These are phyloP conservation scores for Oceanites oceanicus DNA, from an alignment of 2,113 vertebrate species.

Conservation along the genomic window DNA sequence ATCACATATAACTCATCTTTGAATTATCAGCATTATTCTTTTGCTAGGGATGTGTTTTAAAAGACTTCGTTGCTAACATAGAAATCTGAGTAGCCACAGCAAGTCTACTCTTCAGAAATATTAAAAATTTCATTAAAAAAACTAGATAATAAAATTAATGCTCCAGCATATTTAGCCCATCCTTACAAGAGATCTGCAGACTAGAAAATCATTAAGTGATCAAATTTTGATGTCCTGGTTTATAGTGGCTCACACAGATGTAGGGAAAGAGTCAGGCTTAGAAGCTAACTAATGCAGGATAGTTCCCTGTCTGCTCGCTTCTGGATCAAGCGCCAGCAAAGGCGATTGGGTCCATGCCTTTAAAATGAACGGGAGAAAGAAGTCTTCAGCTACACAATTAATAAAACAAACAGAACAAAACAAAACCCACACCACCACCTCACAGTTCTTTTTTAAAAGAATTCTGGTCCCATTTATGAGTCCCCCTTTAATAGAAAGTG, in stretches of 20 bases:
- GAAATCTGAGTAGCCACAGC: background rate
- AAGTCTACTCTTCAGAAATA: background rate
- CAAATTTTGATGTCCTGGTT: background rate
- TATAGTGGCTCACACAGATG: background rate
- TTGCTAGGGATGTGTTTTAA: background rate
- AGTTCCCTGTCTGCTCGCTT: background rate
- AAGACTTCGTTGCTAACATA: background rate
- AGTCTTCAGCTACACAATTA: rapidly evolving
- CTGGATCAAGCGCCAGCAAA: background rate
- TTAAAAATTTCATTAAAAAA: background rate
- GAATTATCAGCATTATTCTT: background rate
- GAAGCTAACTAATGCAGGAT: rapidly evolving
- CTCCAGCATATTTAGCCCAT: background rate
- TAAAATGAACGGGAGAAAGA: background rate
- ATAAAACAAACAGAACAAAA: background rate
- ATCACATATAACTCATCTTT: background rate
- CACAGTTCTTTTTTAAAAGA: background rate
- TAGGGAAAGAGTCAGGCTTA: background rate
- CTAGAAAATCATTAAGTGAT: background rate
- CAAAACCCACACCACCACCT: background rate
- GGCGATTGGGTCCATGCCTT: background rate
- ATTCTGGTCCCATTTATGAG: background rate
- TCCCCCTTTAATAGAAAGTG: background rate
- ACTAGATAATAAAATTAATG: background rate
- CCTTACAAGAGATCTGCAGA: background rate